Evolutionary conservation across 1,140 invertebrate genomes (phyloP).

Genomic region (Cecropterus lyciades): DNA sequence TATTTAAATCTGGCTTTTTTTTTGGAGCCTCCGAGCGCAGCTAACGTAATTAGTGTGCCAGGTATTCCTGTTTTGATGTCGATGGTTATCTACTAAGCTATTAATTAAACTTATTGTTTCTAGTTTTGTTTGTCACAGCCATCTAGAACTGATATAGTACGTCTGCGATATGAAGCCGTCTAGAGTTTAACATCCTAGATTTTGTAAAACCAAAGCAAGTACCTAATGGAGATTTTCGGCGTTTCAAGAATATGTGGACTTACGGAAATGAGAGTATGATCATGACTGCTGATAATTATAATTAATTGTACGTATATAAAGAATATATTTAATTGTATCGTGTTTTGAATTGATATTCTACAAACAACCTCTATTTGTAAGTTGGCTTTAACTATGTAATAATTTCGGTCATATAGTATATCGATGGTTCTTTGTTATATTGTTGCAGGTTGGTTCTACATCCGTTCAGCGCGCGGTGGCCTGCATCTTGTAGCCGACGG

Average conservation of each 20-base stretch:
- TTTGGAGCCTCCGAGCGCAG: too few species aligned
- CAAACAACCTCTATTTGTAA: neutral
- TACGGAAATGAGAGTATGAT: too few species aligned
- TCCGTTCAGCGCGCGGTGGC: slow-evolving; percentile 76
- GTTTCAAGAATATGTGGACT: neutral
- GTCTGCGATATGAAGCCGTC: slow-evolving; percentile 24
- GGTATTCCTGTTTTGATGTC: too few species aligned
- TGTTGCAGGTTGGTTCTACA: slow-evolving; percentile 82
- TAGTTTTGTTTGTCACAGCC: slow-evolving; percentile 15
- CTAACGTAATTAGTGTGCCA: too few species aligned
- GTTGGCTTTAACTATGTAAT: neutral
- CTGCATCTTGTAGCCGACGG: slow-evolving; percentile 78
- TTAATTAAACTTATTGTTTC: slow-evolving; percentile 5
- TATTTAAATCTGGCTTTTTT: too few species aligned
- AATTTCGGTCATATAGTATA: slow-evolving; percentile 28
- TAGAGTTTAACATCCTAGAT: slow-evolving; percentile 33
- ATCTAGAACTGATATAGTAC: slow-evolving; percentile 24
- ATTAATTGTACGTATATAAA: slow-evolving; percentile 16
- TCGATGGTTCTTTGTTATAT: slow-evolving; percentile 35
- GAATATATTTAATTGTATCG: neutral
- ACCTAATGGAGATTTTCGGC: neutral
- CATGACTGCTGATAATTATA: neutral
- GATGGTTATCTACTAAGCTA: neutral
- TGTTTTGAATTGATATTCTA: neutral
- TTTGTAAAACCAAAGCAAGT: neutral